Conservation (phyloP, 2,888 invertebrate genomes). For the Stramonita haemastoma region DNA sequence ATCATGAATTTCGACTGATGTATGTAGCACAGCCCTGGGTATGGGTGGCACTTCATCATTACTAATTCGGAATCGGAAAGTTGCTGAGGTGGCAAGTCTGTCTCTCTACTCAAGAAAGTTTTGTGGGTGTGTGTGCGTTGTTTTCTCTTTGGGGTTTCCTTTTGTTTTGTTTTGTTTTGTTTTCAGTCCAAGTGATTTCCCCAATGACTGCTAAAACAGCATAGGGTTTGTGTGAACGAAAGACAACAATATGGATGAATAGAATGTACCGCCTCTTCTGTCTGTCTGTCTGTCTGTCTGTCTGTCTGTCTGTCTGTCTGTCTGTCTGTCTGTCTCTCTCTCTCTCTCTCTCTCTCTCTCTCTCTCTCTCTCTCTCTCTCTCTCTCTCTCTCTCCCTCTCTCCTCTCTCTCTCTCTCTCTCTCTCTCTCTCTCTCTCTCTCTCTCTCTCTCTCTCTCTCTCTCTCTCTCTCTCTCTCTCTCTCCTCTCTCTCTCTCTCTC, state of each 20-base stretch:
- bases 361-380: too few species aligned
- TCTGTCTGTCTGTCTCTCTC: background rate
- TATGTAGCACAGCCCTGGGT: too few species aligned
- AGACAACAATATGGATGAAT: too few species aligned
- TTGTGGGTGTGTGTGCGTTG: too few species aligned
- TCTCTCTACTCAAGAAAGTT: background rate
- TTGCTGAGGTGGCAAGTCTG: background rate
- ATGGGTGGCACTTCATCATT: too few species aligned
- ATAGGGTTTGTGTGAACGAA: too few species aligned
- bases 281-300: background rate
- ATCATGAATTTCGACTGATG: too few species aligned
- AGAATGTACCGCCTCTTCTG: background rate
- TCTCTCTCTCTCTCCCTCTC: background rate
- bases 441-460: background rate
- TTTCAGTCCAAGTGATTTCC: too few species aligned
- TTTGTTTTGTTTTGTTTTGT: background rate
- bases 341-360: background rate
- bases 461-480: background rate
- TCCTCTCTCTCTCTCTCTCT: background rate
- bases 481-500: too few species aligned
- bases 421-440: slow-evolving; percentile 1
- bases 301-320: background rate
- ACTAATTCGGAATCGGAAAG: too few species aligned
- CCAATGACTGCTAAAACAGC: too few species aligned
- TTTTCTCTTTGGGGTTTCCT: too few species aligned